phyloP scores from a whole-genome alignment of 1,140 invertebrate genomes.

The Drosophila funebris region DNA sequence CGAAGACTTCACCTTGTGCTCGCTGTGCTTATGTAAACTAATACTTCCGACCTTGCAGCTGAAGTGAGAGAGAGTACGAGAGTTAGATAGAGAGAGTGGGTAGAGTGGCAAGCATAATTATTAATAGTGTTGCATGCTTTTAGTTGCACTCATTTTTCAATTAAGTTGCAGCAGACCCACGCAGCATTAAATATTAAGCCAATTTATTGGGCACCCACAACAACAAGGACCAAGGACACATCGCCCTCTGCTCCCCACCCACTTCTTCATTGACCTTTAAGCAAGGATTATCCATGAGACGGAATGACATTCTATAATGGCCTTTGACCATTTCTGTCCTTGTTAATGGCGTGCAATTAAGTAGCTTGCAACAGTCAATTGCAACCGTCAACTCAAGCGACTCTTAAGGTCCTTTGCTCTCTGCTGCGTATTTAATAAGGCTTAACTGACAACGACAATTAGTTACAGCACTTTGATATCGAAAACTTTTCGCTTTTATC shows the following conservation, averaged over 20 bases:
- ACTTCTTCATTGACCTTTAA: slow-evolving; percentile 55
- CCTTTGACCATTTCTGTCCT: slow-evolving; percentile 21
- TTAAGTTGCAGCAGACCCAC: slow-evolving; percentile 32
- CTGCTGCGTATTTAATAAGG: slow-evolving; percentile 18
- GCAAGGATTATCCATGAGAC: slow-evolving; percentile 45
- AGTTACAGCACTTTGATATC: slow-evolving; percentile 2
- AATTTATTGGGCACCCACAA: slow-evolving; percentile 36
- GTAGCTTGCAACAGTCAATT: slow-evolving; percentile 18
- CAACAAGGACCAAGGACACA: neutral
- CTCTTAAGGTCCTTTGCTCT: neutral
- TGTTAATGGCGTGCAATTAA: slow-evolving; percentile 66
- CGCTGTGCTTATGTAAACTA: slow-evolving; percentile 26
- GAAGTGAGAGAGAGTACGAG: slow-evolving; percentile 15
- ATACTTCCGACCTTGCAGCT: slow-evolving; percentile 62
- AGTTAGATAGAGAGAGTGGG: slow-evolving; percentile 12
- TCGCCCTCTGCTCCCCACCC: neutral
- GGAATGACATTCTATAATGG: slow-evolving; percentile 7
- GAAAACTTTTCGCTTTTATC: neutral
- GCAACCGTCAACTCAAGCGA: slow-evolving; percentile 13
- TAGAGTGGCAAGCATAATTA: slow-evolving; percentile 20
- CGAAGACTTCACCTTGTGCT: slow-evolving; percentile 16
- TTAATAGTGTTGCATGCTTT: slow-evolving; percentile 12
- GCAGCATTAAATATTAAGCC: slow-evolving; percentile 65
- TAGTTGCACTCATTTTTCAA: slow-evolving; percentile 40
- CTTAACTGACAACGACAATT: slow-evolving; percentile 19